These are phyloP conservation scores for Colistium nudipinnis DNA, from an alignment of 2,113 vertebrate species.

Conservation along the genomic window DNA sequence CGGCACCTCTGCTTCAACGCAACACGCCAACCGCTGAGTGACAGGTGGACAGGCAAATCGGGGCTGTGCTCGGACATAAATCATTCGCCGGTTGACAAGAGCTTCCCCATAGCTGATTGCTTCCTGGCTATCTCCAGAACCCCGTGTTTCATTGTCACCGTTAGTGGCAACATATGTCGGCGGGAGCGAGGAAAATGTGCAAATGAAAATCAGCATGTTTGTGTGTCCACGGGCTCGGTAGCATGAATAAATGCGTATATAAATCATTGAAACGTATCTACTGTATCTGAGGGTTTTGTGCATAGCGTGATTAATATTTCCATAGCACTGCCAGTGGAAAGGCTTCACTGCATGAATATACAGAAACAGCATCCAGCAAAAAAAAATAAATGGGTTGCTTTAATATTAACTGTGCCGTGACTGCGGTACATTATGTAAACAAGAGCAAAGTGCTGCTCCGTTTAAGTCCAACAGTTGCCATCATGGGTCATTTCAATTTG, in stretches of 20 bases:
- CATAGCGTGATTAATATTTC: background rate
- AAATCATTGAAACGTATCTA: background rate
- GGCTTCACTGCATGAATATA: background rate
- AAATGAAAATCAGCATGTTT: slow-evolving; percentile 38
- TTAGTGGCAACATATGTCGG: slow-evolving; percentile 61
- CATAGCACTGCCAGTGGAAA: background rate
- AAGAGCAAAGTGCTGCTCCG: slow-evolving; percentile 6
- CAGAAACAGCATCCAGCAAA: background rate
- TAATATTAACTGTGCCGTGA: slow-evolving; percentile 1
- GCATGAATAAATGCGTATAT: slow-evolving; percentile 4
- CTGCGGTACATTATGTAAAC: slow-evolving; percentile 36
- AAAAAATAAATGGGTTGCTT: slow-evolving; percentile 16
- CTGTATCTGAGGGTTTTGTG: background rate
- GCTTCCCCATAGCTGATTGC: slow-evolving; percentile 69
- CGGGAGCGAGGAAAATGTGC: slow-evolving; percentile 23
- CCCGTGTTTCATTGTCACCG: slow-evolving; percentile 65
- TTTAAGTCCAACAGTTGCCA: slow-evolving; percentile 5
- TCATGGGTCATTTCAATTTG: slow-evolving; percentile 2
- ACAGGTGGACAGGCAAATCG: slow-evolving; percentile 61
- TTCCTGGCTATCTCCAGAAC: slow-evolving; percentile 72
- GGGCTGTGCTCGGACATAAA: slow-evolving; percentile 70
- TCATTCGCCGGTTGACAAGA: slow-evolving; percentile 71
- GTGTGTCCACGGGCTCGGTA: slow-evolving; percentile 13
- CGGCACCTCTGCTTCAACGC: slow-evolving; percentile 67
- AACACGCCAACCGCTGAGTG: slow-evolving; percentile 58